Conservation (phyloP, 2,113 vertebrate species). For the Desmodus rotundus region DNA sequence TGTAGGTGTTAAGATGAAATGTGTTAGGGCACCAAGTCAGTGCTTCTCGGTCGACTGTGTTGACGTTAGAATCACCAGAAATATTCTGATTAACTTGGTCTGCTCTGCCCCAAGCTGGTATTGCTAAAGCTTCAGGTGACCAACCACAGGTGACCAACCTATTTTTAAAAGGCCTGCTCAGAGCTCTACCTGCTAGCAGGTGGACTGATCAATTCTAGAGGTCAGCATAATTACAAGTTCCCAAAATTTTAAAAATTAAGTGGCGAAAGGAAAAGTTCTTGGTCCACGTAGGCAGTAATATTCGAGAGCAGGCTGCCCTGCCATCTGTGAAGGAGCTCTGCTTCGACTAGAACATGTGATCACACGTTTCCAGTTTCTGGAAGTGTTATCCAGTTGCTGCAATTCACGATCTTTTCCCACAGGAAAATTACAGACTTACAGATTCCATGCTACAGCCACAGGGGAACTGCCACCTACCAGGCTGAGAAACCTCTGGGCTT, state of each 20-base stretch:
- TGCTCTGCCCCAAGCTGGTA: not conserved
- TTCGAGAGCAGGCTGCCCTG: not conserved
- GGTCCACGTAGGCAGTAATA: not conserved
- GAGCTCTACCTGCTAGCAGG: not conserved
- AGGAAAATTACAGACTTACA: not conserved
- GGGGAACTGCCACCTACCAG: not conserved
- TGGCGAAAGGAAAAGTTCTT: not conserved
- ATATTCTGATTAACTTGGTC: not conserved
- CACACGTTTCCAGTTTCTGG: not conserved
- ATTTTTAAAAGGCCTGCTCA: not conserved
- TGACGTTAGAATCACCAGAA: not conserved
- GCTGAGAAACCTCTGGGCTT: not conserved
- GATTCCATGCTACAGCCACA: not conserved
- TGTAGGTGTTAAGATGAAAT: not conserved
- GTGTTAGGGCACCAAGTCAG: not conserved
- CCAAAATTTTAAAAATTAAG: not conserved
- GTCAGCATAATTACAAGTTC: not conserved
- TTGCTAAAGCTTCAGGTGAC: not conserved
- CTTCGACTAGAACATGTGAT: not conserved
- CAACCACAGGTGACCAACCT: not conserved
- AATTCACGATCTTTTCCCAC: not conserved
- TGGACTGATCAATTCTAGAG: not conserved
- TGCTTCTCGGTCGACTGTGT: not conserved
- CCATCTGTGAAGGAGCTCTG: not conserved
- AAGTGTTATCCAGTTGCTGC: not conserved